Base-by-base conservation (phyloP, 2,888 invertebrate genomes). In the Itoplectis maculator region DNA sequence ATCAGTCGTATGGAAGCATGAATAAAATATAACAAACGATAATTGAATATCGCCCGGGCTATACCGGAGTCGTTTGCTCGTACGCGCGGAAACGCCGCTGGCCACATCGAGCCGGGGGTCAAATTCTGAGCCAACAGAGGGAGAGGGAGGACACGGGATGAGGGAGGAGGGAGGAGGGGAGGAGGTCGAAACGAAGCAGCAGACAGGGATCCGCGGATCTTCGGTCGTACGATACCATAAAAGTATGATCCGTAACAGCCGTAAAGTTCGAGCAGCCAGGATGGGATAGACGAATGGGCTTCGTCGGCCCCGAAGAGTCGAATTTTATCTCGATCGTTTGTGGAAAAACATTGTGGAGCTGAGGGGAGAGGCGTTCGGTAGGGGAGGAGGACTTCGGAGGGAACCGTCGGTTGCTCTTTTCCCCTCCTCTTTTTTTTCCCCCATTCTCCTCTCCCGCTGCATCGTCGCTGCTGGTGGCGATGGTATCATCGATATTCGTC, bases 401-500 rank as follows among this genome's bases (percentile, higher is more conserved):
- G 72, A 65, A 45, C 35, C 40, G 29, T 29, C 42, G 47, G 70
- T 47, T 66, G 66, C 70, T 75, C 45, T 75, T 70, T 82, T 77
- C 59, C 40, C 40, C 42, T 63, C 18, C 29, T 2, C 3, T 29
- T 5, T 29, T 29, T 51, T 59, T 63, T 61, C 47, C 42, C 20
- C 35, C 18, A 42, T 54, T 66, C 15, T 59, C 61, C 51, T 61
- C 49, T 9, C 51, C 18, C 61, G 63, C 40, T 37, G 65, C 37
- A 73, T 74, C 20, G 51, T 69, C 49, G 65, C 47, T 61, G 18
- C 42, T 70, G 61, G 49, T 66, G 77, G 72, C 51, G 77, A 76
- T 77, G 68, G 78, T 79, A 84, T 85, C 81, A 85, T 86, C 86
- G 84, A 86, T 85, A 86, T 85, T 85, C 85, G 65, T 83, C 77